These are phyloP conservation scores for Cheirogaleus major DNA, from an alignment of 2,797 vertebrate species.

Conservation along the genomic window DNA sequence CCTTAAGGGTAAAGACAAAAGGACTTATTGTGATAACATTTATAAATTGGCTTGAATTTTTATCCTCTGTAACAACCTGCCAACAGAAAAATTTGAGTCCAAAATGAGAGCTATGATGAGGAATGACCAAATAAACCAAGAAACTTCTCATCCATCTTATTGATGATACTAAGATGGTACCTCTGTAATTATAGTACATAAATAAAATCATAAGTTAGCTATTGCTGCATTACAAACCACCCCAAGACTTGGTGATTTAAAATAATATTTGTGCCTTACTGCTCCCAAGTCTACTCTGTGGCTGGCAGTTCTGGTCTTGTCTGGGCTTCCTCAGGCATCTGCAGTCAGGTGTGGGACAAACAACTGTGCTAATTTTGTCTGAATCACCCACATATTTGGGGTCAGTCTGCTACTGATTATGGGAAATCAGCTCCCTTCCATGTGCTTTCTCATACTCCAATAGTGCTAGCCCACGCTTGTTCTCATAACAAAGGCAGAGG, in stretches of 20 bases:
- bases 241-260: background rate
- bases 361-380: background rate
- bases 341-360: background rate
- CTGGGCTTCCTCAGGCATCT: background rate
- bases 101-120: background rate
- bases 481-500: background rate
- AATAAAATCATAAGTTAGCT: background rate
- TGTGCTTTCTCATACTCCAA: background rate
- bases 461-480: accelerated
- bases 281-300: background rate
- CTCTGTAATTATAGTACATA: background rate
- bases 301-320: background rate
- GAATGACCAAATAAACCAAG: background rate
- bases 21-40: background rate
- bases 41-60: background rate
- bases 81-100: background rate
- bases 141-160: background rate
- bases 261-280: background rate
- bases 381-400: background rate
- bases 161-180: background rate
- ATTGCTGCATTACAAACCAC: background rate
- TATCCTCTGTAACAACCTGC: background rate
- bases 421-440: background rate
- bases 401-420: background rate
- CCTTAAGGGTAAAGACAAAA: background rate